A percentile compares a stretch with the other conserved stretches of the same genome.
These are phyloP conservation scores for Cynodonichthys magdalenae DNA, from an alignment of 2,797 vertebrate species.

Conservation along the genomic window DNA sequence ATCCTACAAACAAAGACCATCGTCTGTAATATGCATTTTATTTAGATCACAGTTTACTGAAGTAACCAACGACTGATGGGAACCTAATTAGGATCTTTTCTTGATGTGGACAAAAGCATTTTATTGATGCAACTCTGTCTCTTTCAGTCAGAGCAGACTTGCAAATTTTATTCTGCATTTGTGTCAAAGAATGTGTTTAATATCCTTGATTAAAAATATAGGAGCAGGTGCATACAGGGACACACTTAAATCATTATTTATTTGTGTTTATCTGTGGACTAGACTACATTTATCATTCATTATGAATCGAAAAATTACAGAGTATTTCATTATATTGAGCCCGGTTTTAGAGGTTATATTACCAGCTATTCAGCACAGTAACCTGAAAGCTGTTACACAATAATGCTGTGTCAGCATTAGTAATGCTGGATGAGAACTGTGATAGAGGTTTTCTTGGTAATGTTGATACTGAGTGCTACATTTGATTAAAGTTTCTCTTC, in stretches of 20 bases:
- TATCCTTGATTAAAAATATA: not conserved
- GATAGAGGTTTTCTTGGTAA: no score
- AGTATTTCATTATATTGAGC: not conserved
- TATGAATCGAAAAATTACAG: not conserved
- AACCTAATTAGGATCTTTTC: not conserved
- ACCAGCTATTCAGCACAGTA: not conserved
- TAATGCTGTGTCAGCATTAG: no score
- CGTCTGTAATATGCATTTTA: not conserved
- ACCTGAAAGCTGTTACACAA: not conserved
- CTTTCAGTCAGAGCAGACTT: constrained; percentile 23
- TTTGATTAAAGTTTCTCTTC: not conserved
- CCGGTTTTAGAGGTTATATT: not conserved
- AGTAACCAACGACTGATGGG: not conserved
- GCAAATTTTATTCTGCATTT: not conserved
- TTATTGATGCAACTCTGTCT: constrained; percentile 51
- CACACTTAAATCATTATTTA: no score
- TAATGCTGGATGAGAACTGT: no score
- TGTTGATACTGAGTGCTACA: no score
- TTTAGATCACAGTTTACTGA: not conserved
- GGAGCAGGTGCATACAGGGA: not conserved
- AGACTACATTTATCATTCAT: no score
- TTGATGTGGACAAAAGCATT: constrained; percentile 20
- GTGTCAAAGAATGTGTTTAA: not conserved
- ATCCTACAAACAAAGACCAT: not conserved
- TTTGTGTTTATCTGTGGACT: no score